phyloP scores from a whole-genome alignment of 2,797 vertebrate species.

The Karalla daura region DNA sequence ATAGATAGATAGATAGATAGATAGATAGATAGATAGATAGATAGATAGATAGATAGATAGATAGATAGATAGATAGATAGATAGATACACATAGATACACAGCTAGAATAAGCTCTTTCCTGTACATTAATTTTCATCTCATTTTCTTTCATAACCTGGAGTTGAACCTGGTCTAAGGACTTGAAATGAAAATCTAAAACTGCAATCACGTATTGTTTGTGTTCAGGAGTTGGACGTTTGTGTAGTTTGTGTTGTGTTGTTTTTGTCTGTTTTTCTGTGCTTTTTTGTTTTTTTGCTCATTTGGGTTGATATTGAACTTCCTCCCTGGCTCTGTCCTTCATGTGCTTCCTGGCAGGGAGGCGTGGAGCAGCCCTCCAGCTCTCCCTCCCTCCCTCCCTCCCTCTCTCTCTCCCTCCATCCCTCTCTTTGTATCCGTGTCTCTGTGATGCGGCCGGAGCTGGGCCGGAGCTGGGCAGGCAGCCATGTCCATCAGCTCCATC shows the following conservation, averaged over 20 bases:
- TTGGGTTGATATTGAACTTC: constrained; percentile 25
- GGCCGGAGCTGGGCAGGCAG: constrained; percentile 58
- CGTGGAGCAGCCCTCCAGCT: constrained; percentile 26
- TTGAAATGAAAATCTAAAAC: too few relatives aligned
- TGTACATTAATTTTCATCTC: too few relatives aligned
- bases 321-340: constrained; percentile 39
- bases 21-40: too few relatives aligned
- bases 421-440: constrained; percentile 20
- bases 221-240: background rate
- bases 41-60: too few relatives aligned
- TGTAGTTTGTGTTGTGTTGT: background rate
- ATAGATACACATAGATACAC: too few relatives aligned
- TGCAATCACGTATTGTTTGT: too few relatives aligned
- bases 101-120: too few relatives aligned
- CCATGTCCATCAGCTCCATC: constrained; percentile 74
- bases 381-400: constrained; percentile 27
- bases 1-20: too few relatives aligned
- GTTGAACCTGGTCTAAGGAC: too few relatives aligned
- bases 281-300: background rate
- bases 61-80: too few relatives aligned
- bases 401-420: constrained; percentile 27
- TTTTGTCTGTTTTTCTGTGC: background rate
- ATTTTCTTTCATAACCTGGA: too few relatives aligned
- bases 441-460: constrained; percentile 53
- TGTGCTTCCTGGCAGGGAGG: constrained; percentile 22